Evolutionary conservation across 2,888 invertebrate genomes (phyloP).

Genomic region (Watsonalla binaria): DNA sequence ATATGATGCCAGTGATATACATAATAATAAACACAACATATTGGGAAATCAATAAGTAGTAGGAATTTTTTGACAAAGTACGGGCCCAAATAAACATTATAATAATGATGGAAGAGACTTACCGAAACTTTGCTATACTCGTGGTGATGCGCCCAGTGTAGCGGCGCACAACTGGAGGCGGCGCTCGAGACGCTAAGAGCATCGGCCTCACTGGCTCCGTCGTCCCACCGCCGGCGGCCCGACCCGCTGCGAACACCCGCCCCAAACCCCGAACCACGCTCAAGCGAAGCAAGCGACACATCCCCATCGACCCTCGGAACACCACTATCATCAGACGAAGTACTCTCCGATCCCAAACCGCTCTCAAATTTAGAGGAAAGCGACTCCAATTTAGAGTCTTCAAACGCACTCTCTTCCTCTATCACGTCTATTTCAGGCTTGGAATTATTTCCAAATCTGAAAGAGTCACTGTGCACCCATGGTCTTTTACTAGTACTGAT

Average conservation of each 20-base stretch:
- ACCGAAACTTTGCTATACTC: conserved; percentile 74
- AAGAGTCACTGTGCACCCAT: conserved; percentile 70
- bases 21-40: too few species aligned
- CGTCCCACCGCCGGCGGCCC: conserved; percentile 72
- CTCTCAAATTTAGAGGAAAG: conserved; percentile 60
- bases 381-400: conserved; percentile 41
- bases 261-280: conserved; percentile 61
- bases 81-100: too few species aligned
- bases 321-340: conserved; percentile 65
- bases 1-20: too few species aligned
- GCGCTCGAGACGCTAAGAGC: conserved; percentile 72
- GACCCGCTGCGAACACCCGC: conserved; percentile 77
- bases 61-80: too few species aligned
- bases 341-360: conserved; percentile 60
- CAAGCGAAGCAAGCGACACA: conserved; percentile 75
- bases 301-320: conserved; percentile 57
- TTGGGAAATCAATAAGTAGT: too few species aligned
- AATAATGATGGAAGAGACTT: conserved; percentile 25
- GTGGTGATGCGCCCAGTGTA: conserved; percentile 63
- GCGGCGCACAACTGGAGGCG: conserved; percentile 68
- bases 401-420: conserved; percentile 42
- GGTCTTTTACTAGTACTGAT: conserved; percentile 61
- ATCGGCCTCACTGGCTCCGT: conserved; percentile 68
- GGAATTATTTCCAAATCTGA: conserved; percentile 52
- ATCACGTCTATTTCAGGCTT: conserved; percentile 45